Evolutionary conservation across 2,113 vertebrate species (phyloP).

Genomic region (Perccottus glenii): DNA sequence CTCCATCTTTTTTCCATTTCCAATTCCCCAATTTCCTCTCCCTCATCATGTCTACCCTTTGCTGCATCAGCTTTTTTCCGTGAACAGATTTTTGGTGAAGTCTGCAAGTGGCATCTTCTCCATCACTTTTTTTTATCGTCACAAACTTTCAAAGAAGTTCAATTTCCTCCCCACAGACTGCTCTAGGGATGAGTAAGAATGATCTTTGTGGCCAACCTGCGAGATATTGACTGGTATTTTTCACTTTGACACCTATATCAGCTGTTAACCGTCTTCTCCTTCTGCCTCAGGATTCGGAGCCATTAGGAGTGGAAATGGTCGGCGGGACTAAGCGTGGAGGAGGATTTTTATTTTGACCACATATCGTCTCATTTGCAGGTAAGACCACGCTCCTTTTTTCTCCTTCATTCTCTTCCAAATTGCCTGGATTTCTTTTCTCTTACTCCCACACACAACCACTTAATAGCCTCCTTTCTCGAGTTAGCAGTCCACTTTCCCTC

Average conservation of each 20-base stretch:
- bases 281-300: constrained; percentile 21
- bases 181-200: constrained; percentile 8
- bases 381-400: constrained; percentile 9
- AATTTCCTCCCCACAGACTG: constrained; percentile 35
- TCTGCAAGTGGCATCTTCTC: constrained; percentile 4
- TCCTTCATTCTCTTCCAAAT: constrained; percentile 14
- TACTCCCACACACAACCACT: constrained; percentile 17
- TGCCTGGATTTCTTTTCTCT: constrained; percentile 8
- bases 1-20: background rate
- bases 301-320: background rate
- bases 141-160: constrained; percentile 51
- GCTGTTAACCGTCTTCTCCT: background rate
- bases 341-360: background rate
- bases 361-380: constrained; percentile 27
- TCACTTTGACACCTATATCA: constrained; percentile 8
- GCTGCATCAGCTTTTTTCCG: constrained; percentile 8
- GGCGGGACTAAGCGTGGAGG: background rate
- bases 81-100: constrained; percentile 20
- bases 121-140: constrained; percentile 34
- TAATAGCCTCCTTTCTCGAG: constrained; percentile 30
- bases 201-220: constrained; percentile 14
- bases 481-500: constrained; percentile 18
- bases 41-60: background rate
- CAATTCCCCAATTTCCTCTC: background rate
- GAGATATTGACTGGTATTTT: constrained; percentile 15